Evolutionary conservation across 2,888 invertebrate species (phyloP), one percentile per base, ranked within the genome.

Genomic region (Napeogenes sylphis): DNA sequence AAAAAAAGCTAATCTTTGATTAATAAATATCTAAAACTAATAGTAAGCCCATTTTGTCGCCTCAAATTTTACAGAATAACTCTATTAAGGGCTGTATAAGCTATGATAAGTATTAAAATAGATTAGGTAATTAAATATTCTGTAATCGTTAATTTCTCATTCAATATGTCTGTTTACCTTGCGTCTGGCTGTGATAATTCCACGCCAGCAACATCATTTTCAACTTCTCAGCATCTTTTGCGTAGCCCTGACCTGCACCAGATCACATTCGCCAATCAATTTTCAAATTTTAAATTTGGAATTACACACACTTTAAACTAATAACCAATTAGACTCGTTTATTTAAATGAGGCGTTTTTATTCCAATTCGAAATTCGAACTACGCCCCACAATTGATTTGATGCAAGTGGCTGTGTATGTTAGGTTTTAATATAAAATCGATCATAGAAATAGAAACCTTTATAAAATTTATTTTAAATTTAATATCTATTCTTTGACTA

Each of bases 191-290:
- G 91, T 95, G 95, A 92, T 95, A 95, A 93, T 95, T 95, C 95
- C 95, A 96, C 82, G 95, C 95, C 83, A 95, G 93, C 89, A 96
- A 93, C 95, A 96, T 95, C 91, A 95, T 92, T 92, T 95, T 95
- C 91, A 96, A 92, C 92, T 95, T 95, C 92, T 96, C 95, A 78
- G 95, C 95, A 85, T 96, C 95, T 93, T 95, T 95, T 93, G 94
- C 92, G 91, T 83, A 82, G 86, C 80, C 89, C 80, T 90, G 88
- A 90, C 90, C 90, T 90, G 90, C 90, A 90, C 85, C 90, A 90
- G 87, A 88, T 90, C 90, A 90, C 83, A 89, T 87, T 80, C 75
- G 80, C 83, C 84, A 84, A 84, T 89, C 79, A 90, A 85, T 80
- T 79, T 79, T 62, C 68, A 80, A 82, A 77, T 79, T 81, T 83